Conservation (phyloP, 2,888 invertebrate species). For the Drosophila dives region DNA sequence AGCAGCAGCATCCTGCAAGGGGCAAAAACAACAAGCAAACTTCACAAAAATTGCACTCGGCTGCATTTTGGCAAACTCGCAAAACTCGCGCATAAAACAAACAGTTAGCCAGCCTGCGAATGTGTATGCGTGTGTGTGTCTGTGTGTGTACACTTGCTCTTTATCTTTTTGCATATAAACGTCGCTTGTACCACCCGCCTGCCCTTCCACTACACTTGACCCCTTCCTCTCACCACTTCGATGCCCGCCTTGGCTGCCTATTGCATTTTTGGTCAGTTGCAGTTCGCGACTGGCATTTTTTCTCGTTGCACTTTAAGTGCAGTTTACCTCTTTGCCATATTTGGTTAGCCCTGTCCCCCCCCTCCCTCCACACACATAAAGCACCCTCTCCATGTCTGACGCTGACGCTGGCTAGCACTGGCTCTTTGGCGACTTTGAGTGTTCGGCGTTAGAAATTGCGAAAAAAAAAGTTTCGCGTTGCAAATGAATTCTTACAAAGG, state of each 20-base stretch:
- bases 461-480: conserved; percentile 77
- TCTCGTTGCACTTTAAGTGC: conserved; percentile 82
- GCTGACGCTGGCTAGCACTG: conserved; percentile 11
- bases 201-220: conserved; percentile 9
- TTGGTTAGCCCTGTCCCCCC: conserved; percentile 21
- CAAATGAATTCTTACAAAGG: conserved; percentile 79
- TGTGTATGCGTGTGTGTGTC: conserved; percentile 13
- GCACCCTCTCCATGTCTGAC: conserved; percentile 13
- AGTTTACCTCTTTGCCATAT: conserved; percentile 75
- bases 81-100: conserved; percentile 72
- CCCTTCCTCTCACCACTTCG: conserved; percentile 10
- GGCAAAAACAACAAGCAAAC: conserved; percentile 56
- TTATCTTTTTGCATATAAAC: conserved; percentile 79
- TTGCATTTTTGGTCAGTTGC: conserved; percentile 81
- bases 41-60: conserved; percentile 76
- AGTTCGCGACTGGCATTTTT: conserved; percentile 70
- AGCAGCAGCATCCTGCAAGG: conserved; percentile 27
- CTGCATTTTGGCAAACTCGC: conserved; percentile 73
- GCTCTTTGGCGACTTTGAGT: conserved; percentile 75
- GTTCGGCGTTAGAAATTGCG: conserved; percentile 77
- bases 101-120: conserved; percentile 50
- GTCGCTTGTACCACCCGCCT: conserved; percentile 44
- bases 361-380: neutral
- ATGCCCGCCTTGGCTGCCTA: conserved; percentile 54
- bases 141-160: conserved; percentile 68